Evolutionary conservation across 2,797 vertebrate genomes (phyloP).

Genomic region (Sebastes umbrosus): DNA sequence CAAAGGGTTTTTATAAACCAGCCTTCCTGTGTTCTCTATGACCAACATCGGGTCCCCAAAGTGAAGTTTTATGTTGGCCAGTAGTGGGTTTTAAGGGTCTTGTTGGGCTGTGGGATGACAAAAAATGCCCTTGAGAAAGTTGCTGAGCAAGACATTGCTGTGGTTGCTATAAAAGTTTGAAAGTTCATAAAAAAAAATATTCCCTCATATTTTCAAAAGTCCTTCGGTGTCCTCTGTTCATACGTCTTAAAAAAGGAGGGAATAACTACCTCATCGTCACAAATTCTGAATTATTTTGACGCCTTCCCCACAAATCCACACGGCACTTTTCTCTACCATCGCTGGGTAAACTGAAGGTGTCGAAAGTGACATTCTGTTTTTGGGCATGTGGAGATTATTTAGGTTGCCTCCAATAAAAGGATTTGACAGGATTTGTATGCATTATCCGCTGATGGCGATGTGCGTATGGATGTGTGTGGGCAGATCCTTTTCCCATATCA

Average conservation of each 20-base stretch:
- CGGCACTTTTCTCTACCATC: background rate
- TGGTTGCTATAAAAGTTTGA: constrained; percentile 45
- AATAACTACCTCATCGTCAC: constrained; percentile 7
- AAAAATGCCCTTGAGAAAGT: constrained; percentile 48
- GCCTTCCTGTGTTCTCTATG: constrained; percentile 4
- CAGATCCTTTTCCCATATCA: background rate
- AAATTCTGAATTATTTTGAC: constrained; percentile 17
- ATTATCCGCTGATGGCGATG: background rate
- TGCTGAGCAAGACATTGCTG: constrained; percentile 39
- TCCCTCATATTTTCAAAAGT: constrained; percentile 24
- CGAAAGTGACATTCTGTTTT: constrained; percentile 25
- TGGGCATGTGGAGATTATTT: constrained; percentile 2
- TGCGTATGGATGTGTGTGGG: background rate
- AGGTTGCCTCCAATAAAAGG: constrained; percentile 4
- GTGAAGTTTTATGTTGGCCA: constrained; percentile 27
- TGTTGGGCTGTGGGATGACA: background rate
- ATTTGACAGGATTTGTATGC: background rate
- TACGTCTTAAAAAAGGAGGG: background rate
- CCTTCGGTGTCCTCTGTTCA: constrained; percentile 21
- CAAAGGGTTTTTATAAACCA: constrained; percentile 11
- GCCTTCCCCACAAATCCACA: background rate
- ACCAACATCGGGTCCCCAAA: constrained; percentile 12
- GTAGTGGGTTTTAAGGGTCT: constrained; percentile 27
- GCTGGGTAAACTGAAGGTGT: background rate
- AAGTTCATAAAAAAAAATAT: constrained; percentile 34